Conservation (phyloP, 37 sponge, comb jelly and placozoan species). For the Halisarca cf. caerulea region DNA sequence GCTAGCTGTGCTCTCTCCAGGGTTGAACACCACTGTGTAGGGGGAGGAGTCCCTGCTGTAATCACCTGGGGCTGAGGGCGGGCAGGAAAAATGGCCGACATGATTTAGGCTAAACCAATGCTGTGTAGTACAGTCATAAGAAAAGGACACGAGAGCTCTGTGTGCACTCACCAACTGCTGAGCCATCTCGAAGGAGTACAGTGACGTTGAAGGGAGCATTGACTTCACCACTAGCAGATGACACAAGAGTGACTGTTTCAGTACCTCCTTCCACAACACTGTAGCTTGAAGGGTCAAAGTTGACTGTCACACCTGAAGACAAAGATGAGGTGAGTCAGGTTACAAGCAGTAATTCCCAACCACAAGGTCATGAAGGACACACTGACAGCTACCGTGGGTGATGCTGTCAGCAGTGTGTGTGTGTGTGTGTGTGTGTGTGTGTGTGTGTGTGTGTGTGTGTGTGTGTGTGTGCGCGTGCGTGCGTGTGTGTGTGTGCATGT, state of each 20-base stretch:
- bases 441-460: too few relatives aligned
- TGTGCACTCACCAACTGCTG: neutral
- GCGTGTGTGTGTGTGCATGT: too few relatives aligned
- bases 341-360: neutral
- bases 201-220: neutral
- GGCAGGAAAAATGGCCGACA: too few relatives aligned
- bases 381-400: too few relatives aligned
- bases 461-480: too few relatives aligned
- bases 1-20: neutral
- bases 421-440: too few relatives aligned
- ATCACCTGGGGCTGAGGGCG: neutral
- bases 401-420: too few relatives aligned
- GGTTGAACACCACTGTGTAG: neutral
- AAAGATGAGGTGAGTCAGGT: neutral
- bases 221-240: neutral
- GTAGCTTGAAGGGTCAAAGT: neutral
- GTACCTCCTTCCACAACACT: neutral
- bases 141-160: too few relatives aligned
- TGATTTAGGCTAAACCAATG: too few relatives aligned
- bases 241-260: neutral
- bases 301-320: neutral
- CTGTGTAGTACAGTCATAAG: too few relatives aligned
- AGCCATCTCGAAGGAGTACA: neutral
- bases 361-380: neutral
- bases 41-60: neutral